Percentiles rank a stretch among this genome's conserved stretches.
These are phyloP conservation scores for Sprattus sprattus DNA, from an alignment of 2,113 vertebrate species.

Conservation along the genomic window DNA sequence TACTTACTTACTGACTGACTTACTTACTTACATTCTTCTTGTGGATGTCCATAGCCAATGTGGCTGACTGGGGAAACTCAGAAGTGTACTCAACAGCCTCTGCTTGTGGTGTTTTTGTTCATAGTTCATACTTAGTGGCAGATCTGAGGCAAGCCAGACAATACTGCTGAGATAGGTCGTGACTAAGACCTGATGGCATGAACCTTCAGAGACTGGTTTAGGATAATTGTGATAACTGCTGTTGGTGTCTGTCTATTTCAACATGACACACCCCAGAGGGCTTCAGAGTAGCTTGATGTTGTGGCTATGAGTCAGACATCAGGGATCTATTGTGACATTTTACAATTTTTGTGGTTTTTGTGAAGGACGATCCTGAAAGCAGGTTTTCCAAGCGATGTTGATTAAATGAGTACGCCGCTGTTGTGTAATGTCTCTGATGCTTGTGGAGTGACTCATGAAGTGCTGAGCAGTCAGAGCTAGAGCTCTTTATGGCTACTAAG, in stretches of 20 bases:
- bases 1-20: too few relatives aligned
- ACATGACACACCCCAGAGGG: background rate
- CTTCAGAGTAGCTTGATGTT: background rate
- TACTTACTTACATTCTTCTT: background rate
- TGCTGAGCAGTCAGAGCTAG: background rate
- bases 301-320: background rate
- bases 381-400: too few relatives aligned
- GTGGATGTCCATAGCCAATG: background rate
- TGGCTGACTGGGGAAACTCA: background rate
- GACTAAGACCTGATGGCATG: background rate
- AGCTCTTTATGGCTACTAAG: background rate
- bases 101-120: background rate
- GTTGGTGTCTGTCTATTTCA: background rate
- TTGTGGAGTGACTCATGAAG: background rate
- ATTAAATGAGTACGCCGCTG: background rate
- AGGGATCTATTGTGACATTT: background rate
- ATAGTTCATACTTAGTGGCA: background rate
- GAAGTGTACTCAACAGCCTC: background rate
- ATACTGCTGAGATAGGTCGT: background rate
- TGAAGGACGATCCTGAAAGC: background rate
- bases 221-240: background rate
- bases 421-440: background rate
- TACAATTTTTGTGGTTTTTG: background rate
- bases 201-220: too few relatives aligned
- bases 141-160: background rate